Base-by-base conservation (phyloP, 2,888 invertebrate species). In the Himalopsyche japonica region DNA sequence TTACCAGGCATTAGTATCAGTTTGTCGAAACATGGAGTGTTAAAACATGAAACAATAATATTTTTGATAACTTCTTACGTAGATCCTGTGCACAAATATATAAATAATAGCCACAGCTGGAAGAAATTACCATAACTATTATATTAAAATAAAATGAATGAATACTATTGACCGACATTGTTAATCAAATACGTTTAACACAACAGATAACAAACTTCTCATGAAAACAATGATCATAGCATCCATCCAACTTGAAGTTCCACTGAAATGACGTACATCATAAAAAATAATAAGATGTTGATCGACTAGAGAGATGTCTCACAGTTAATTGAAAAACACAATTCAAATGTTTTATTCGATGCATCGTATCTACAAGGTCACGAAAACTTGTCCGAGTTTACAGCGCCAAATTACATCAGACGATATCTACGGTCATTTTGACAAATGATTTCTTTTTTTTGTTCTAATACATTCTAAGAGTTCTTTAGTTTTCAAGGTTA, bases 401-500 rank as follows among this genome's bases (percentile, higher is more conserved):
- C 4, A 70, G 70, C 70, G 70, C 70, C 15, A 70, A 5, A 30
- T 70, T 70, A 70, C 24, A 27, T 5, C 30, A 30, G 57, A 57
- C 57, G 7, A 70, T 12, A 27, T 27, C 43, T 43, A 15, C 43
- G 15, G 15, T 43, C 43, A 43, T 43, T 43, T 43, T 12, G 3
- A 43, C 43, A 43, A 43, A 15, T 37, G 37, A 37, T 37, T 37
- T 43, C 43, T 43, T 43, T 43, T 43, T 43, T 15, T 3, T 2
- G 15, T 43, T 12, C 6, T 10, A 27, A 70, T 24, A 84, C 84
- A 82, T 82, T 84, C 82, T 43, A 27, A 10, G 48, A 57, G 48
- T 47, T 70, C 30, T 8, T 27, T 70, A 70, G 12, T 6, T 80
- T 84, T 84, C 82, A 80, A 84, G 81, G 84, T 84, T 84, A 84